phyloP scores from a whole-genome alignment of 35 echinoderm and acorn worm genomes.

The Diadema setosum region DNA sequence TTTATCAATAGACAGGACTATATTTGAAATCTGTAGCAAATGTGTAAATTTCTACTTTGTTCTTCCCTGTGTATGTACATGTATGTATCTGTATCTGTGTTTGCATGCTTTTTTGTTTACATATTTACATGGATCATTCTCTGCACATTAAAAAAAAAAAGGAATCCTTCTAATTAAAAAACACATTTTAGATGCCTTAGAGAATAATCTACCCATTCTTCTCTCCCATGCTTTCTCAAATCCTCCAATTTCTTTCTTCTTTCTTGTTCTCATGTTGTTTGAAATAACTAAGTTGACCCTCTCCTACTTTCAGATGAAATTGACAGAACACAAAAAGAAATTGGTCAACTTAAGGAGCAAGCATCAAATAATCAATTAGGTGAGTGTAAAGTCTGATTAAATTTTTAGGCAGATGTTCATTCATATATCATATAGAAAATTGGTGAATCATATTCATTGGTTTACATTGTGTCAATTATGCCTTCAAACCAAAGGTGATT shows the following conservation, averaged over 20 bases:
- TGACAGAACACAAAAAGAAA: slow-evolving; percentile 10
- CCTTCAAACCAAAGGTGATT: background rate
- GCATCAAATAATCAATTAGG: slow-evolving; percentile 41
- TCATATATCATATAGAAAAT: background rate
- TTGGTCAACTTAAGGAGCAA: slow-evolving; percentile 23
- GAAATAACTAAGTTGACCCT: background rate
- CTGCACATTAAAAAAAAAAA: background rate
- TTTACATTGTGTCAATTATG: background rate
- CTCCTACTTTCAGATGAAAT: slow-evolving; percentile 42
- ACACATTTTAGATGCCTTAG: background rate
- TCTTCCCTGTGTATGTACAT: no score
- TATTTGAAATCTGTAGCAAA: no score
- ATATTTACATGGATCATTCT: background rate
- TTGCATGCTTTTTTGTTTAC: no score
- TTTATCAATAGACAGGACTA: no score
- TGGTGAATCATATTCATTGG: background rate
- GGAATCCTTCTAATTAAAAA: background rate
- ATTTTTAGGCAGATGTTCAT: background rate
- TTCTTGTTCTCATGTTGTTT: no score
- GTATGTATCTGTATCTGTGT: no score
- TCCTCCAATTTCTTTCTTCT: background rate
- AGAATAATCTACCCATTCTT: background rate
- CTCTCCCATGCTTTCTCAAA: background rate
- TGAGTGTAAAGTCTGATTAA: background rate
- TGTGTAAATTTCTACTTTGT: no score